Evolutionary conservation across 2,797 vertebrate genomes (phyloP).

Genomic region (Galago senegalensis): DNA sequence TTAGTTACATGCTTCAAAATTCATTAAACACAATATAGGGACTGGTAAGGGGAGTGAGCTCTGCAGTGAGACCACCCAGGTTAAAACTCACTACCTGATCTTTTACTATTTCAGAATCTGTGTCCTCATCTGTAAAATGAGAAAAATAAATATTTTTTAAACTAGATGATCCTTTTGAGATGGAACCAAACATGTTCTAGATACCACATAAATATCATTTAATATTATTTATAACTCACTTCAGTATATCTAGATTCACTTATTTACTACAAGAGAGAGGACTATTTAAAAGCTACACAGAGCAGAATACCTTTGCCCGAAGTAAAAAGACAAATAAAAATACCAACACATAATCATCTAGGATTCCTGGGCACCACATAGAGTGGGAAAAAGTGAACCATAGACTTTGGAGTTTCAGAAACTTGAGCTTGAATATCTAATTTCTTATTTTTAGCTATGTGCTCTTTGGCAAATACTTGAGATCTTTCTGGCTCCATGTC

Average conservation of each 20-base stretch:
- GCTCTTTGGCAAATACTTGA: background rate
- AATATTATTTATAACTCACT: conserved; percentile 57
- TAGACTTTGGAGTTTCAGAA: background rate
- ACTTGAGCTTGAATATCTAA: background rate
- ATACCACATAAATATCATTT: background rate
- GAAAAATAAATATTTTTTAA: background rate
- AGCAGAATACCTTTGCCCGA: background rate
- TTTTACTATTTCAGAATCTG: background rate
- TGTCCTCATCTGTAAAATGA: background rate
- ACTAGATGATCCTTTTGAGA: background rate
- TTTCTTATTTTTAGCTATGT: conserved; percentile 1
- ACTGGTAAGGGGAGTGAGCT: background rate
- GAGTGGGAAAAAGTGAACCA: background rate
- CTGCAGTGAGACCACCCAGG: background rate
- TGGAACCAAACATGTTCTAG: background rate
- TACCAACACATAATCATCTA: background rate
- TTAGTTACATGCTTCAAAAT: conserved; percentile 46
- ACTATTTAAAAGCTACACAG: background rate
- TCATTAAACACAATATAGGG: background rate
- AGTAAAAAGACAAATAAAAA: conserved; percentile 26
- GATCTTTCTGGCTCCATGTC: background rate
- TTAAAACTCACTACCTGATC: background rate
- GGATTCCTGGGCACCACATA: background rate
- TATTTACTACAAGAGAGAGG: conserved; percentile 26
- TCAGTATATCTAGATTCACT: background rate